Evolutionary conservation across 1,140 invertebrate genomes (phyloP).

Genomic region (Drosophila littoralis): DNA sequence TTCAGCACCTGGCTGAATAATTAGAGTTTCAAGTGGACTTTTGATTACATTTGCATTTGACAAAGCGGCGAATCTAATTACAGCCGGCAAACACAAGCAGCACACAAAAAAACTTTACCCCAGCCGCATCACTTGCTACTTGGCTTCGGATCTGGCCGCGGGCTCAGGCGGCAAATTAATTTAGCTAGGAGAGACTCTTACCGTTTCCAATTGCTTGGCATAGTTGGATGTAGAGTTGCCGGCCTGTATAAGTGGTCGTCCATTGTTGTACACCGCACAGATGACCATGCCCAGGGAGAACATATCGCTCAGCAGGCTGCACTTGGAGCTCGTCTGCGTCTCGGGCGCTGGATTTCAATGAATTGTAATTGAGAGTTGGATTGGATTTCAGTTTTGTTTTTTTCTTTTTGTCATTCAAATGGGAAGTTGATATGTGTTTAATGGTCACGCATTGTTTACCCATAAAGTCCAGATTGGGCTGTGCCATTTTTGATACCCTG

Average conservation of each 20-base stretch:
- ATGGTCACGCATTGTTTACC: conserved; percentile 86
- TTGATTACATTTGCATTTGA: conserved; percentile 83
- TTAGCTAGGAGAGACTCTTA: conserved; percentile 81
- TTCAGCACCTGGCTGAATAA: conserved; percentile 75
- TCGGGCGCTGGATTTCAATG: conserved; percentile 89
- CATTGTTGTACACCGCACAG: conserved; percentile 95
- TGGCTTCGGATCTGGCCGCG: conserved; percentile 15
- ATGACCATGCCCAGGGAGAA: conserved; percentile 97
- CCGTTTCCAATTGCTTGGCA: conserved; percentile 94
- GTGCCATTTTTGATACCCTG: conserved; percentile 94
- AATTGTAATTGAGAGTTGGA: conserved; percentile 57
- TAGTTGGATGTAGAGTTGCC: conserved; percentile 95
- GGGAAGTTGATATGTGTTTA: not conserved
- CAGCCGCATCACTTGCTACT: conserved; percentile 55
- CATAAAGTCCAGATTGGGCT: conserved; percentile 96
- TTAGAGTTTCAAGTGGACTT: conserved; percentile 82
- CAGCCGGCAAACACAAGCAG: conserved; percentile 72
- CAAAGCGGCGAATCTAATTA: conserved; percentile 82
- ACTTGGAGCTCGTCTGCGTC: conserved; percentile 92
- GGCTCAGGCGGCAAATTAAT: conserved; percentile 46
- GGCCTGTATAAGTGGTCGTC: conserved; percentile 93
- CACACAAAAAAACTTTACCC: conserved; percentile 55
- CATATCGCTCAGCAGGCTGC: conserved; percentile 96
- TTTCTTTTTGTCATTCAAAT: too few relatives aligned
- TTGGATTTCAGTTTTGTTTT: too few relatives aligned